Conservation (phyloP, 2,113 vertebrate species). For the Herpailurus yagouaroundi region DNA sequence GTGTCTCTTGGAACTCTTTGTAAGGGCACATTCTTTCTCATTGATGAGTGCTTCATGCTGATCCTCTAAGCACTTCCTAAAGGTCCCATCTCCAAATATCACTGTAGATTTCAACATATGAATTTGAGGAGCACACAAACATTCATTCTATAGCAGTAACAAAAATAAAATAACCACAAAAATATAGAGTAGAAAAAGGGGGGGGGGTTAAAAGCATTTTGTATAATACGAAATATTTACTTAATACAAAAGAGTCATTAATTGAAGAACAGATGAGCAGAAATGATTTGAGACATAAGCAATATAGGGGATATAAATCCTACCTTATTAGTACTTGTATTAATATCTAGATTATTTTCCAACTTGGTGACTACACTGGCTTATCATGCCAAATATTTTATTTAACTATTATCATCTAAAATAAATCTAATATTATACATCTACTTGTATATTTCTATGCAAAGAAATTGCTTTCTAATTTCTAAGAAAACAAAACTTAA, state of each 20-base stretch:
- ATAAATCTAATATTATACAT: not conserved
- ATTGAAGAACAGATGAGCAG: not conserved
- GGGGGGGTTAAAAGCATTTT: not conserved
- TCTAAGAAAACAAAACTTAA: not conserved
- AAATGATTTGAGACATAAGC: not conserved
- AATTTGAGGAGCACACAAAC: not conserved
- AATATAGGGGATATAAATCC: not conserved
- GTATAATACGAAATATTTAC: not conserved
- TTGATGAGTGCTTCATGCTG: not conserved
- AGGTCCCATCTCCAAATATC: not conserved
- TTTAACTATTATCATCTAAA: not conserved
- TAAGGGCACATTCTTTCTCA: not conserved
- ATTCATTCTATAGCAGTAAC: not conserved
- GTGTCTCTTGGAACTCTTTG: not conserved
- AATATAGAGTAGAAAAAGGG: not conserved
- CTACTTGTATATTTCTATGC: not conserved
- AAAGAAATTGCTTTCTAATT: not conserved
- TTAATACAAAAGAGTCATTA: not conserved
- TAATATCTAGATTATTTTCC: not conserved
- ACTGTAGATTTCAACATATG: not conserved
- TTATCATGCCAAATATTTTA: not conserved
- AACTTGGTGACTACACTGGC: not conserved
- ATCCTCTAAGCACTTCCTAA: not conserved
- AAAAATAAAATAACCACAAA: not conserved
- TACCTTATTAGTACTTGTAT: not conserved